Conservation (phyloP, 2,888 invertebrate genomes). For the Operophtera brumata region DNA sequence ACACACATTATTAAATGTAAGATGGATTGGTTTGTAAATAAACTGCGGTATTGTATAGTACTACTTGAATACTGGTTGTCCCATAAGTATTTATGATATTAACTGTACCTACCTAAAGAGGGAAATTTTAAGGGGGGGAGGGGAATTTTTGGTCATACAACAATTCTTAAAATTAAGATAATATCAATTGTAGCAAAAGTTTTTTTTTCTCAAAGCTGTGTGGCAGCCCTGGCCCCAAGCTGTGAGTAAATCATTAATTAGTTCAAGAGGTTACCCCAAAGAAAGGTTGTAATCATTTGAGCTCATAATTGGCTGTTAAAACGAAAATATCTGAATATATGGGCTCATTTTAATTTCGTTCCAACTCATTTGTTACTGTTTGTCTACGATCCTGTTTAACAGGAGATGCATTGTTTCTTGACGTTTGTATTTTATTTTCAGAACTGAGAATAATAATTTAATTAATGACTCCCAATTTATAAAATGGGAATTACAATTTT, state of each 20-base stretch:
- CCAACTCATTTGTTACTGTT: slow-evolving; percentile 68
- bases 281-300: slow-evolving; percentile 65
- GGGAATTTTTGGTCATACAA: too few species aligned
- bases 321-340: slow-evolving; percentile 68
- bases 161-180: too few species aligned
- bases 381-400: slow-evolving; percentile 49
- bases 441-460: slow-evolving; percentile 28
- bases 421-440: slow-evolving; percentile 30
- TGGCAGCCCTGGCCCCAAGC: slow-evolving; percentile 55
- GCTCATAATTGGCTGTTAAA: slow-evolving; percentile 75
- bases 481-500: background rate
- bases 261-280: slow-evolving; percentile 65
- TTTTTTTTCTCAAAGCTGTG: slow-evolving; percentile 1
- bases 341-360: slow-evolving; percentile 64
- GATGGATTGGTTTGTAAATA: too few species aligned
- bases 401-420: slow-evolving; percentile 34
- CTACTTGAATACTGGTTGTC: too few species aligned
- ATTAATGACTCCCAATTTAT: slow-evolving; percentile 4
- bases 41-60: too few species aligned
- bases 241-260: slow-evolving; percentile 76
- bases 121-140: too few species aligned
- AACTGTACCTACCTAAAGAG: too few species aligned
- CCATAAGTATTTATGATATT: too few species aligned
- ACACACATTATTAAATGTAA: too few species aligned
- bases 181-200: too few species aligned